Percentiles rank a stretch among this genome's conserved stretches.
phyloP scores from a whole-genome alignment of 2,797 vertebrate genomes.

The Macrochelys suwanniensis region DNA sequence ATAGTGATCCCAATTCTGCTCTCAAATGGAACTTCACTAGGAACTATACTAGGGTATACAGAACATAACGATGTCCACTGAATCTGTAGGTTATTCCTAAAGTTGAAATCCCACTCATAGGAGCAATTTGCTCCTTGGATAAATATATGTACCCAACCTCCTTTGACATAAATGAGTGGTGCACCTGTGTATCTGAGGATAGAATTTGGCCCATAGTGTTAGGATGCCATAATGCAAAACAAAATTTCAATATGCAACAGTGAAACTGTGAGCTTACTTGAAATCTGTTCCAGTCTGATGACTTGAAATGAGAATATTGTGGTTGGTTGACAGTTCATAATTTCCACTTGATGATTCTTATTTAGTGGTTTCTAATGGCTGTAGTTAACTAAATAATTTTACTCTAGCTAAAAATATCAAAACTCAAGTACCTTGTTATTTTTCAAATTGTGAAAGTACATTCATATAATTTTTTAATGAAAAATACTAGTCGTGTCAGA shows the following conservation, averaged over 20 bases:
- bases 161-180: neutral
- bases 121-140: neutral
- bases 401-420: neutral
- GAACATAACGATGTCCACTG: neutral
- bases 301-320: constrained; percentile 36
- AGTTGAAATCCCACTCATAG: neutral
- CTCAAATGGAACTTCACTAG: neutral
- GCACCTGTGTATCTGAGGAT: neutral
- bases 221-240: neutral
- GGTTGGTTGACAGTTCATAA: constrained; percentile 1
- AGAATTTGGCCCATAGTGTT: neutral
- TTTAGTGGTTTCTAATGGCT: constrained; percentile 26
- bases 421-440: neutral
- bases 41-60: rapidly evolving
- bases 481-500: neutral
- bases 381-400: constrained; percentile 32
- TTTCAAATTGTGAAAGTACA: neutral
- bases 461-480: neutral
- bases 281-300: constrained; percentile 11
- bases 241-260: constrained; percentile 6
- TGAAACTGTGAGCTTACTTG: neutral
- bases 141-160: neutral
- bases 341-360: constrained; percentile 28
- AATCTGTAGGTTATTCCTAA: neutral
- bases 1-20: neutral